Conservation (phyloP, 2,888 invertebrate genomes). For the Harmothoe impar region DNA sequence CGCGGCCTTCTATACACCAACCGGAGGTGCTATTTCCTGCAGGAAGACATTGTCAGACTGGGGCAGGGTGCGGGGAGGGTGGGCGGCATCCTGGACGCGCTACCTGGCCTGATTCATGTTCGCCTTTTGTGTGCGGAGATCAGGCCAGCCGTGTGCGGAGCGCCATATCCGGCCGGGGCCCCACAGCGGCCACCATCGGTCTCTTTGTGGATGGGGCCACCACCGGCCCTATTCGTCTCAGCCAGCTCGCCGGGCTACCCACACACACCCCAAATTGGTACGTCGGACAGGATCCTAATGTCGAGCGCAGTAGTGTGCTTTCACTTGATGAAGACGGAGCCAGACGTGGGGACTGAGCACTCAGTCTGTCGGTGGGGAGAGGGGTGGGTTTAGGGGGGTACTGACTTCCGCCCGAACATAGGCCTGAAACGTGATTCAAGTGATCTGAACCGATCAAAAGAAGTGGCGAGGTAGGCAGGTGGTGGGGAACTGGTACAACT, state of each 20-base stretch:
- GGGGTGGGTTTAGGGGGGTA: no score
- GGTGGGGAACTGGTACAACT: no score
- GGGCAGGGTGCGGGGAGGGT: background rate
- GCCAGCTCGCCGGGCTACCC: background rate
- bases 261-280: background rate
- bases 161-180: constrained; percentile 33
- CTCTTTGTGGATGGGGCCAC: background rate
- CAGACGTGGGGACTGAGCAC: no score
- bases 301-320: background rate
- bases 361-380: no score
- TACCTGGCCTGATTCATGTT: background rate
- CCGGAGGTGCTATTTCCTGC: constrained; percentile 49
- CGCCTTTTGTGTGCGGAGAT: constrained; percentile 31
- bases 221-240: constrained; percentile 28
- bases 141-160: background rate
- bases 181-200: constrained; percentile 40
- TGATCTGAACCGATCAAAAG: no score
- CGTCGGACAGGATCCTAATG: background rate
- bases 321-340: background rate
- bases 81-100: background rate
- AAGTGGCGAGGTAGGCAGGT: no score
- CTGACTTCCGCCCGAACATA: no score
- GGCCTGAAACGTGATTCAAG: no score
- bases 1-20: background rate
- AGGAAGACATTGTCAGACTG: constrained; percentile 25